Evolutionary conservation across 2,113 vertebrate species (phyloP), one percentile per base, ranked within the genome.

Genomic region (Oryzias curvinotus): DNA sequence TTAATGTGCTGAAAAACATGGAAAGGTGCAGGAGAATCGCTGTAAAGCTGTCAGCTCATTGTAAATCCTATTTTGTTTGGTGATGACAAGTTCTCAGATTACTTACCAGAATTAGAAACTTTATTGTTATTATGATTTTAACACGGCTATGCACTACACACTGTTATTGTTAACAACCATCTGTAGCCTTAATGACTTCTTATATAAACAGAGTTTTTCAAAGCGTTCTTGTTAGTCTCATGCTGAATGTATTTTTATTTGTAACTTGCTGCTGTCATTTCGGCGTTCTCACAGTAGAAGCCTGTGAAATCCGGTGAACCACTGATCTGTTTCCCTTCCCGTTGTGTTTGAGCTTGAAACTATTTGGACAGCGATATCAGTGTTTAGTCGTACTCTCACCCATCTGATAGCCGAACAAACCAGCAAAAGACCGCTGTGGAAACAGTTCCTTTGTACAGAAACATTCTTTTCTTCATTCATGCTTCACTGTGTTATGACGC

Each of bases 191-290:
- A 1, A 30, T 30, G 5, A 7, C 28, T 30, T 30, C 28, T 30
- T 30, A 30, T 30, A 5, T 30, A 30, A 30, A 30, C 6, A 7
- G 28, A 30, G 21, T 30, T 30, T 30, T 7, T 30, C 1, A 30
- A 7, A 30, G 28, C 6, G 7, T 30, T 30, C 49, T 57, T 60
- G 26, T 57, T 58, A 57, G 67, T 10, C 62, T 42, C 47, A 63
- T 68, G 50, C 57, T 75, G 71, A 83, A 77, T 76, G 69, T 70
- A 26, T 50, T 65, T 82, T 83, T 73, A 65, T 60, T 78, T 46
- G 57, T 57, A 18, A 64, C 62, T 60, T 66, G 52, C 19, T 66
- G 57, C 64, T 65, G 60, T 75, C 54, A 53, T 59, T 71, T 60
- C 74, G 77, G 74, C 49, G 75, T 84, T 52, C 28, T 23, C 75